Base-by-base conservation (phyloP, 2,888 invertebrate species). In the Drosophila recens region DNA sequence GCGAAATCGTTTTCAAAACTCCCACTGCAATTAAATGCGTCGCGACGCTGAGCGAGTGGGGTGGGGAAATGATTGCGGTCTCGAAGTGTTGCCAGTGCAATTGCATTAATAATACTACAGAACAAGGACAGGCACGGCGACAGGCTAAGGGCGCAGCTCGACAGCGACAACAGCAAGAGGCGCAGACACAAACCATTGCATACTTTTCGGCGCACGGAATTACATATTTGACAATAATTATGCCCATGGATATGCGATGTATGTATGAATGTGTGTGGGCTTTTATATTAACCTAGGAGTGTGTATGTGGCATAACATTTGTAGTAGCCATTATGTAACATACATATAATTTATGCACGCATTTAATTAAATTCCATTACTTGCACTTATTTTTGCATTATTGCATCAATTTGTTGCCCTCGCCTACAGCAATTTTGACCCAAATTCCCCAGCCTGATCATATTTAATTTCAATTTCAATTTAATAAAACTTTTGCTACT, bases 311-410 rank as follows among this genome's bases (percentile, higher is more conserved):
- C 43, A 52, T 46, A 34, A 23, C 17, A 43, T 59, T 36, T 72
- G 69, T 67, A 57, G 82, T 68, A 67, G 72, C 70, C 82, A 84
- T 87, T 84, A 76, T 87, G 76, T 67, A 69, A 69, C 72, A 87
- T 85, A 89, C 90, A 70, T 72, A 87, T 87, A 89, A 88, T 89
- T 89, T 89, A 89, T 89, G 83, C 69, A 71, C 63, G 74, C 71
- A 82, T 86, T 89, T 90, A 90, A 89, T 90, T 85, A 90, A 89
- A 89, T 89, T 89, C 87, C 90, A 75, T 70, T 49, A 79, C 77
- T 88, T 72, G 70, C 67, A 61, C 76, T 70, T 74, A 64, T 59
- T 76, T 80, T 68, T 64, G 48, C 65, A 62, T 54, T 59, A 64
- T 68, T 64, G 48, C 65, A 62, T 54, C 64, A 64, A 65, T 75